These are phyloP conservation scores for Nephila pilipes DNA, from an alignment of 1,140 invertebrate genomes.

Conservation along the genomic window DNA sequence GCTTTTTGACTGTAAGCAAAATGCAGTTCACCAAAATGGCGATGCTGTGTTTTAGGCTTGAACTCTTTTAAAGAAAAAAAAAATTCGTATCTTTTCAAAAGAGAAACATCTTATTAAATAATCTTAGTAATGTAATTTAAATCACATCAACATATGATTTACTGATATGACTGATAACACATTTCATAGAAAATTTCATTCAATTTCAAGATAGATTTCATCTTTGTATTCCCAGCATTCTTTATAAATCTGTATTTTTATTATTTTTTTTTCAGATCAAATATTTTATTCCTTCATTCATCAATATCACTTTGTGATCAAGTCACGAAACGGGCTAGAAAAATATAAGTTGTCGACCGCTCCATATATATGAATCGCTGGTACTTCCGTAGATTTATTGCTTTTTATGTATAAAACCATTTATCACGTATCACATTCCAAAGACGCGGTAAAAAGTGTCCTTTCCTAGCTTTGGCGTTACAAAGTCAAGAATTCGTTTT, in stretches of 20 bases:
- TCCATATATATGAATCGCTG: background rate
- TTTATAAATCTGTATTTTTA: background rate
- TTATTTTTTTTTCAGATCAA: background rate
- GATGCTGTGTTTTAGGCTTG: too few relatives aligned
- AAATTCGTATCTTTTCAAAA: too few relatives aligned
- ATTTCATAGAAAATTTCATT: too few relatives aligned
- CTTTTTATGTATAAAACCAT: slow-evolving; percentile 22
- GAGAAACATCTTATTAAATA: too few relatives aligned
- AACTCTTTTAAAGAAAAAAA: too few relatives aligned
- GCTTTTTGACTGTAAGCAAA: too few relatives aligned
- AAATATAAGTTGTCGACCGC: background rate
- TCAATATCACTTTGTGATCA: background rate
- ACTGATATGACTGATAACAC: too few relatives aligned
- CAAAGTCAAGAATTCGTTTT: slow-evolving; percentile 10
- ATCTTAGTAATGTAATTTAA: too few relatives aligned
- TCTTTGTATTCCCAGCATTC: too few relatives aligned
- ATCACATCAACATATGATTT: too few relatives aligned
- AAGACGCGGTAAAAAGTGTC: slow-evolving; percentile 17
- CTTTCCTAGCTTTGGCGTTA: background rate
- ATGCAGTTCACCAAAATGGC: too few relatives aligned
- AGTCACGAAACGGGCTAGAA: background rate
- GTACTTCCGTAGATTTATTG: slow-evolving; percentile 6
- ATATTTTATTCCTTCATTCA: background rate
- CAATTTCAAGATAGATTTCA: too few relatives aligned
- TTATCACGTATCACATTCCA: slow-evolving; percentile 17